Evolutionary conservation across 1,140 invertebrate genomes (phyloP).

Genomic region (Myzus persicae): DNA sequence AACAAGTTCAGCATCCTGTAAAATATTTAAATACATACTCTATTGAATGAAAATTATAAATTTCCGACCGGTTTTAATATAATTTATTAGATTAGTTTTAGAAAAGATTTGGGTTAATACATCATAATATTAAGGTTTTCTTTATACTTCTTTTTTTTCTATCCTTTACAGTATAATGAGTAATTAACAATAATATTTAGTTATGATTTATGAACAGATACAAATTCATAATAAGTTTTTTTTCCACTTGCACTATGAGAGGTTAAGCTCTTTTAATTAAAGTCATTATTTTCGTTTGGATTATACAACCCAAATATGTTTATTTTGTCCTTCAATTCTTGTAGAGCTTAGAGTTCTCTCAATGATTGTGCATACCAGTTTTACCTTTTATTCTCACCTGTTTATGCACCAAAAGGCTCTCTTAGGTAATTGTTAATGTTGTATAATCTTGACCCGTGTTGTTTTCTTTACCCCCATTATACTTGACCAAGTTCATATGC

Average conservation of each 20-base stretch:
- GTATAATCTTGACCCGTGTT: slow-evolving; percentile 31
- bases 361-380: slow-evolving; percentile 38
- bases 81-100: background rate
- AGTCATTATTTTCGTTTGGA: background rate
- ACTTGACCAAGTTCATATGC: slow-evolving; percentile 33
- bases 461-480: slow-evolving; percentile 35
- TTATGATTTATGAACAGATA: slow-evolving; percentile 4
- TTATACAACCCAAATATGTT: background rate
- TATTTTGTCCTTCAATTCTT: slow-evolving; percentile 41
- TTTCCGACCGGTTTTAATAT: background rate
- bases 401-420: slow-evolving; percentile 35
- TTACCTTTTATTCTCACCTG: slow-evolving; percentile 55
- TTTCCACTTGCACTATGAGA: slow-evolving; percentile 48
- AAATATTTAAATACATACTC: slow-evolving; percentile 31
- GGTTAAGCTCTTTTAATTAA: slow-evolving; percentile 18
- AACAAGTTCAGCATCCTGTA: slow-evolving; percentile 70
- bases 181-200: background rate
- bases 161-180: background rate
- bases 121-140: background rate
- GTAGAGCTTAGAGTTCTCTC: slow-evolving; percentile 34
- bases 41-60: background rate
- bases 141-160: background rate
- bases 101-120: background rate
- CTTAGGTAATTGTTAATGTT: slow-evolving; percentile 31
- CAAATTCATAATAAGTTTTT: background rate